Evolutionary conservation across 1,140 invertebrate species (phyloP), one percentile per base, ranked within the genome.

Genomic region (Halictus rubicundus): DNA sequence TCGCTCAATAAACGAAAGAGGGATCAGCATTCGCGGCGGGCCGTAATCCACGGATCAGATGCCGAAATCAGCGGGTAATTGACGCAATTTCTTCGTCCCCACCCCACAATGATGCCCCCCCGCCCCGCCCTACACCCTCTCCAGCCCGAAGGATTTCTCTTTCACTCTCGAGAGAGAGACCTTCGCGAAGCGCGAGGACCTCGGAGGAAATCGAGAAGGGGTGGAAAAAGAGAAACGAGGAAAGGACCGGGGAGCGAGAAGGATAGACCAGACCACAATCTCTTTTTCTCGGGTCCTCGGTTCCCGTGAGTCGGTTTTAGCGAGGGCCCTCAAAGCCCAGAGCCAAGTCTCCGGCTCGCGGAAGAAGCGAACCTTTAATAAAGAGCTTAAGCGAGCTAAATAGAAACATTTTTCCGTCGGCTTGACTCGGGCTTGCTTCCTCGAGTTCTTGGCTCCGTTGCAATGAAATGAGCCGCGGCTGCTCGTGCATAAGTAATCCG

Each of bases 31-130:
- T 90, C 86, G 89, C 81, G 90, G 91, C 84, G 84, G 85, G 87
- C 66, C 80, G 87, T 92, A 92, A 92, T 91, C 91, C 89, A 68
- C 63, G 79, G 89, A 90, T 92, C 88, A 80, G 86, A 89, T 89
- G 88, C 85, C 86, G 86, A 91, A 92, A 92, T 92, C 91, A 91
- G 89, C 90, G 89, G 89, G 89, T 92, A 93, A 93, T 93, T 92
- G 92, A 92, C 90, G 92, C 91, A 89, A 92, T 92, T 92, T 91
- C 89, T 90, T 84, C n/a, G 14, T 57, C 57, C 59, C 73, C 42
- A 42, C 42, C 9, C 42, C 9, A 32, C 32, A 32, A 32, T 32
- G 32, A 32, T 32, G 32, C 32, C 42, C 42, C 42, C 42, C 8
- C 39, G 39, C 39, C 39, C 2, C 39, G 39, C 39, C 7, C 39